Percentiles rank a stretch among this genome's conserved stretches.
Conservation (phyloP, 2,113 vertebrate species). For the Perognathus longimembris region DNA sequence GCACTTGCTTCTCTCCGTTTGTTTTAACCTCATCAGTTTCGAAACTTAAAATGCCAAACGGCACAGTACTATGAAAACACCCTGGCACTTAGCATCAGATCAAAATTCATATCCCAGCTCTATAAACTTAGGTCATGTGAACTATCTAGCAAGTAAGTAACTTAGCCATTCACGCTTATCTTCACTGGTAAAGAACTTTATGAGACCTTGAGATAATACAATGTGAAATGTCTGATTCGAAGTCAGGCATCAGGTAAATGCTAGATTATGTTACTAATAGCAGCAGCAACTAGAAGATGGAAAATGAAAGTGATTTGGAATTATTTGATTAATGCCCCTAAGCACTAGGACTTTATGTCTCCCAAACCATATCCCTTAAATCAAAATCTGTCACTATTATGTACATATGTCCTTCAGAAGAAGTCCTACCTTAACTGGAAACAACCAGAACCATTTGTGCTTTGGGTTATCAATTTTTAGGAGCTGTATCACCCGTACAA, state of each 20-base stretch:
- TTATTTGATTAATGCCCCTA: background rate
- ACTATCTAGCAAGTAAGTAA: slow-evolving; percentile 3
- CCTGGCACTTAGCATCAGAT: background rate
- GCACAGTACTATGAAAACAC: background rate
- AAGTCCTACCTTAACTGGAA: slow-evolving; percentile 91
- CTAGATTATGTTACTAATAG: background rate
- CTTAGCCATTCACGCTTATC: background rate
- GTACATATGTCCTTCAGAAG: slow-evolving; percentile 32
- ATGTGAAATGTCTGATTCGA: background rate
- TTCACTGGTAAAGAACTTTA: slow-evolving; percentile 5
- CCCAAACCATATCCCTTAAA: slow-evolving; percentile 1
- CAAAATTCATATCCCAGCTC: background rate
- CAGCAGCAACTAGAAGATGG: background rate
- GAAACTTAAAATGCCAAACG: slow-evolving; percentile 48
- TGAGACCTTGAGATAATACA: background rate
- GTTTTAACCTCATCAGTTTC: slow-evolving; percentile 9
- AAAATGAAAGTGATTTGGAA: slow-evolving; percentile 16
- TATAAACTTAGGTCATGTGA: background rate
- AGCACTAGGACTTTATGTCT: background rate
- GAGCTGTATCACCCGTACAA: slow-evolving; percentile 95
- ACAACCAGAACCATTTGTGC: slow-evolving; percentile 95
- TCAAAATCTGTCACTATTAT: background rate
- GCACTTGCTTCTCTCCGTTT: background rate
- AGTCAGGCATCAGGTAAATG: background rate
- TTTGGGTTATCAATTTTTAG: slow-evolving; percentile 91